Conservation (phyloP, 2,888 invertebrate species). For the Drosophila trichaetosa region DNA sequence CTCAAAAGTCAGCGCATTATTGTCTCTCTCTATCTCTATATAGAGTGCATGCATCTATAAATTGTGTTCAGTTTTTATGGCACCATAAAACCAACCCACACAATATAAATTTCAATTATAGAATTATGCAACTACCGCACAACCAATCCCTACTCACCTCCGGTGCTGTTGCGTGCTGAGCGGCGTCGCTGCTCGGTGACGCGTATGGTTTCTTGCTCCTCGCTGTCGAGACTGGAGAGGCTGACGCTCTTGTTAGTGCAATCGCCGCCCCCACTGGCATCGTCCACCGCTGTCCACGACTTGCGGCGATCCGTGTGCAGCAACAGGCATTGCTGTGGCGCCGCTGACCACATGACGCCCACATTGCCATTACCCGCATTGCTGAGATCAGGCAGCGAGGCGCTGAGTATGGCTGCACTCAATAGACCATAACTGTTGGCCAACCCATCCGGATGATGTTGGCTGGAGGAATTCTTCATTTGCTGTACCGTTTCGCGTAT, state of each 20-base stretch:
- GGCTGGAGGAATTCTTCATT: constrained; percentile 84
- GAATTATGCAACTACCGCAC: background rate
- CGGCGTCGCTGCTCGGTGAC: constrained; percentile 86
- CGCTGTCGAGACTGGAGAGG: constrained; percentile 93
- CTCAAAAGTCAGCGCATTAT: constrained; percentile 16
- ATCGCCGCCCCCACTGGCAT: constrained; percentile 86
- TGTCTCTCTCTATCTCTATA: background rate
- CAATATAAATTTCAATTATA: constrained; percentile 15
- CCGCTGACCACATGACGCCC: constrained; percentile 81
- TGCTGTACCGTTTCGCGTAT: constrained; percentile 85
- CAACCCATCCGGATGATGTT: constrained; percentile 80
- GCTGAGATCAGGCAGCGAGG: constrained; percentile 84
- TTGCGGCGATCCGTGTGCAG: constrained; percentile 87
- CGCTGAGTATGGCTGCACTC: constrained; percentile 74
- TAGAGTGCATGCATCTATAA: background rate
- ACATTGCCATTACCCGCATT: constrained; percentile 56
- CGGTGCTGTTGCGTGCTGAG: constrained; percentile 86
- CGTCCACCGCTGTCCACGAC: constrained; percentile 95
- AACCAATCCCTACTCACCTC: constrained; percentile 77
- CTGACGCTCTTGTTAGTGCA: constrained; percentile 88
- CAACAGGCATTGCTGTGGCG: constrained; percentile 83
- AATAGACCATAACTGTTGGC: constrained; percentile 77
- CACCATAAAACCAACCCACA: constrained; percentile 39
- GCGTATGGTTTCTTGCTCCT: constrained; percentile 89
- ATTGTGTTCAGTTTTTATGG: constrained; percentile 36